Evolutionary conservation across 2,888 invertebrate genomes (phyloP).

Genomic region (Diabrotica balteata): DNA sequence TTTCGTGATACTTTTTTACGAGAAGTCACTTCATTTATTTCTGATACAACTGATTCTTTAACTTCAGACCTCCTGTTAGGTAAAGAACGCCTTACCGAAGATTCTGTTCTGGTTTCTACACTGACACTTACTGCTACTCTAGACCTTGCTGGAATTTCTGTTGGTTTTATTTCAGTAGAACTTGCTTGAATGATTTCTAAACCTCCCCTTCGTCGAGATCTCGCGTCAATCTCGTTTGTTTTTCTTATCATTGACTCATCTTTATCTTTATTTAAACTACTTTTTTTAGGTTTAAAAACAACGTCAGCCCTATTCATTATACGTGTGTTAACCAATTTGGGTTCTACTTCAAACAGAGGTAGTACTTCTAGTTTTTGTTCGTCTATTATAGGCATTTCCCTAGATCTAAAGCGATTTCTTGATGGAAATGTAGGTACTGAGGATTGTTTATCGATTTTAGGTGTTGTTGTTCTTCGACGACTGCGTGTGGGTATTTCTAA

Average conservation of each 20-base stretch:
- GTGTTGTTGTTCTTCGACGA: conserved; percentile 14
- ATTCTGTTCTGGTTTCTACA: conserved; percentile 46
- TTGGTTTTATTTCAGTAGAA: conserved; percentile 48
- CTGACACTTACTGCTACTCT: conserved; percentile 35
- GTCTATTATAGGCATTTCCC: conserved; percentile 50
- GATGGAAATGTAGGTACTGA: conserved; percentile 4
- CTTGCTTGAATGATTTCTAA: conserved; percentile 45
- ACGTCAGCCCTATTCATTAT: neutral
- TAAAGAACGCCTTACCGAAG: conserved; percentile 29
- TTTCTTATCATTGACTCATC: neutral
- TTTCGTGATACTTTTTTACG: conserved; percentile 50
- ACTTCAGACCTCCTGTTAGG: conserved; percentile 37
- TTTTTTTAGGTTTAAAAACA: neutral
- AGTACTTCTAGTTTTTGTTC: conserved; percentile 57
- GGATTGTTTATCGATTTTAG: conserved; percentile 6
- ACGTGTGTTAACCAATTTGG: conserved; percentile 46
- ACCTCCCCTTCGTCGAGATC: conserved; percentile 28
- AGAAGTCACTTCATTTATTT: conserved; percentile 55
- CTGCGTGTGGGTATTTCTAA: conserved; percentile 29
- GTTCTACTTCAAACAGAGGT: conserved; percentile 56
- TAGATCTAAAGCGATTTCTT: conserved; percentile 37
- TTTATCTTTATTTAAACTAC: neutral
- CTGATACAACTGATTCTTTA: conserved; percentile 54
- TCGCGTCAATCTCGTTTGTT: neutral
- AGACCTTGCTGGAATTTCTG: conserved; percentile 23